phyloP scores from a whole-genome alignment of 2,113 vertebrate species.

The Reinhardtius hippoglossoides region DNA sequence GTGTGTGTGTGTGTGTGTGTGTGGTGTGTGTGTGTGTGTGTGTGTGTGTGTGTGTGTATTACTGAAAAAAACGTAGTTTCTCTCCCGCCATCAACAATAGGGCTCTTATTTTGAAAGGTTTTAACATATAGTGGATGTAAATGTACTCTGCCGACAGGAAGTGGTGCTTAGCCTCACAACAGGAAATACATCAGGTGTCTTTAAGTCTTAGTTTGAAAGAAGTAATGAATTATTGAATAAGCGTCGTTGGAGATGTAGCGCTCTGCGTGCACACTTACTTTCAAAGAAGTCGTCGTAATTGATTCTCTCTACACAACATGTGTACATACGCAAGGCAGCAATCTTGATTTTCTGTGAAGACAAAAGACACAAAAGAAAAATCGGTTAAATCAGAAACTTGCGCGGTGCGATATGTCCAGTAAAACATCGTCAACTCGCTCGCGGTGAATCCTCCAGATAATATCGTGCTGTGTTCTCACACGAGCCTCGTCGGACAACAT shows the following conservation, averaged over 20 bases:
- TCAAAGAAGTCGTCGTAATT: conserved; percentile 96
- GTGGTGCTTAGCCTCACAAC: too few species aligned
- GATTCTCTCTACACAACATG: conserved; percentile 95
- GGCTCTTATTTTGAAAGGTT: not conserved
- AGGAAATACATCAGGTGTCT: too few species aligned
- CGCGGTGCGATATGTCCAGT: too few species aligned
- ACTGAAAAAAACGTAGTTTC: not conserved
- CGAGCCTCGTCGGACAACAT: too few species aligned
- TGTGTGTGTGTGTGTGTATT: not conserved
- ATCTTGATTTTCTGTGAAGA: conserved; percentile 95
- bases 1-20: not conserved
- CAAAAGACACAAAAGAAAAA: conserved; percentile 24
- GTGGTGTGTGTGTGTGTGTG: not conserved
- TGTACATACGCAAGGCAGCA: conserved; percentile 97
- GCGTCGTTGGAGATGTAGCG: too few species aligned
- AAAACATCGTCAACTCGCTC: too few species aligned
- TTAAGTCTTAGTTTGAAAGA: too few species aligned
- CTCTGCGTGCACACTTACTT: conserved; percentile 83
- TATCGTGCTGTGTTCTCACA: too few species aligned
- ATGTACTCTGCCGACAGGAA: too few species aligned
- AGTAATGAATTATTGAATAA: too few species aligned
- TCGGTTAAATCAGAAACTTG: not conserved
- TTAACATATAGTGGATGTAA: not conserved
- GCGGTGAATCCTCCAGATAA: too few species aligned
- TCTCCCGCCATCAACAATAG: not conserved